phyloP scores from a whole-genome alignment of 2,888 invertebrate genomes.

The Pachliopta kotzebuea region DNA sequence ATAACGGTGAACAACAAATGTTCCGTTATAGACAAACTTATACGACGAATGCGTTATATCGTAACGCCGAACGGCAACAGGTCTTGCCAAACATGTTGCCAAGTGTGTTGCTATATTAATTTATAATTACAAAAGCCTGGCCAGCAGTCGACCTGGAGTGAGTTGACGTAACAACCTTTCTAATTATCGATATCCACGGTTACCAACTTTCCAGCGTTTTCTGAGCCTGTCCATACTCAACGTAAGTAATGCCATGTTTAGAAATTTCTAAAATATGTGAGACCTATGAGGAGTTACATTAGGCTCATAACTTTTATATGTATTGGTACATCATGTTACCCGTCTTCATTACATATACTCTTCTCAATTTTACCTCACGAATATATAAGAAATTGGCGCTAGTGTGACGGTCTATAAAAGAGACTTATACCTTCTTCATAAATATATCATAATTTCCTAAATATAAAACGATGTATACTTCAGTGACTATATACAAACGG shows the following conservation, averaged over 20 bases:
- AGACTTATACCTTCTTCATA: no score
- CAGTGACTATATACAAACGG: no score
- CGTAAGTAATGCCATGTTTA: not conserved
- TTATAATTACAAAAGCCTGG: slow-evolving; percentile 40
- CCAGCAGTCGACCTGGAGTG: slow-evolving; percentile 31
- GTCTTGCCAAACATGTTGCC: slow-evolving; percentile 31
- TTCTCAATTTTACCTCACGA: not conserved
- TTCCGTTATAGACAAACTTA: slow-evolving; percentile 11
- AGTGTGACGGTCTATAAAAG: no score
- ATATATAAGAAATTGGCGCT: no score
- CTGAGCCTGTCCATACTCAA: not conserved
- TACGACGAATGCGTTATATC: slow-evolving; percentile 5
- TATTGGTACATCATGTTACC: not conserved
- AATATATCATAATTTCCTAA: no score
- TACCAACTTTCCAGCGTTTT: slow-evolving; percentile 5
- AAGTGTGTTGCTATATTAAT: slow-evolving; percentile 35
- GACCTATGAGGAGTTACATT: not conserved
- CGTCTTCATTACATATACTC: not conserved
- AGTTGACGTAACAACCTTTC: slow-evolving; percentile 35
- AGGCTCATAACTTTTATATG: not conserved
- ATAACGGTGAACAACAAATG: slow-evolving; percentile 1
- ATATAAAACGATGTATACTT: no score
- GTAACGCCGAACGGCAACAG: slow-evolving; percentile 8
- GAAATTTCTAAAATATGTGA: no score
- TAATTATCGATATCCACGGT: slow-evolving; percentile 35